A percentile compares a stretch with the other conserved stretches of the same genome.
phyloP scores from a whole-genome alignment of 1,140 invertebrate genomes.

The Asbolus verrucosus region DNA sequence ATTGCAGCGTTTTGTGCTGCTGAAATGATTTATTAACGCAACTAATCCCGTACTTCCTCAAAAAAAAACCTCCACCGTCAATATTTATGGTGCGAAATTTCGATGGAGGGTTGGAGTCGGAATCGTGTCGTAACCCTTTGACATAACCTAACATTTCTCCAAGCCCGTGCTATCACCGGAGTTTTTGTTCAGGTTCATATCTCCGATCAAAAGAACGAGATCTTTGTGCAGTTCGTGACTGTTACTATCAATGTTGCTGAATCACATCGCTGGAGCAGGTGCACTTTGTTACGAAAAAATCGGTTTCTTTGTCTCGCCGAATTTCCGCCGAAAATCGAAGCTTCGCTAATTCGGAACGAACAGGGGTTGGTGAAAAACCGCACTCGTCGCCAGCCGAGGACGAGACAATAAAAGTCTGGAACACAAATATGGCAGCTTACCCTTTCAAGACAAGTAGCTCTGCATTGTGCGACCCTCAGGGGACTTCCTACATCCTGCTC shows the following conservation, averaged over 20 bases:
- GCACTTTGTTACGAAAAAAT: conserved; percentile 53
- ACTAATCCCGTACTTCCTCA: not conserved
- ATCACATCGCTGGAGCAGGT: conserved; percentile 55
- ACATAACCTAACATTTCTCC: not conserved
- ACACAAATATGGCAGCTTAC: conserved; percentile 64
- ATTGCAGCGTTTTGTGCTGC: conserved; percentile 1
- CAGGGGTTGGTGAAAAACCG: too few species aligned
- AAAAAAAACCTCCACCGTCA: not conserved
- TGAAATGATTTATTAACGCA: conserved; percentile 20
- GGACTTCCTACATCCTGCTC: conserved; percentile 74
- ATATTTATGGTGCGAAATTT: not conserved
- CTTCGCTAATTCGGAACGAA: too few species aligned
- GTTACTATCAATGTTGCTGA: conserved; percentile 56
- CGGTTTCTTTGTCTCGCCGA: conserved; percentile 40
- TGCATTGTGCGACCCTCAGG: conserved; percentile 74
- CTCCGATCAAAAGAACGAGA: too few species aligned
- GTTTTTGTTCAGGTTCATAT: conserved; percentile 8
- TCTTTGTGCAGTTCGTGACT: conserved; percentile 55
- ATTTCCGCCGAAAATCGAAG: not conserved
- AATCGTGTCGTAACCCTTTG: conserved; percentile 10
- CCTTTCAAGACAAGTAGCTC: conserved; percentile 76
- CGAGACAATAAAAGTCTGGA: conserved; percentile 43
- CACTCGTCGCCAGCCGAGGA: not conserved
- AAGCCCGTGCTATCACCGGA: not conserved
- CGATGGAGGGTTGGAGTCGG: not conserved